Base-by-base conservation (phyloP, 2,797 vertebrate genomes). In the Melanotaenia boesemani region DNA sequence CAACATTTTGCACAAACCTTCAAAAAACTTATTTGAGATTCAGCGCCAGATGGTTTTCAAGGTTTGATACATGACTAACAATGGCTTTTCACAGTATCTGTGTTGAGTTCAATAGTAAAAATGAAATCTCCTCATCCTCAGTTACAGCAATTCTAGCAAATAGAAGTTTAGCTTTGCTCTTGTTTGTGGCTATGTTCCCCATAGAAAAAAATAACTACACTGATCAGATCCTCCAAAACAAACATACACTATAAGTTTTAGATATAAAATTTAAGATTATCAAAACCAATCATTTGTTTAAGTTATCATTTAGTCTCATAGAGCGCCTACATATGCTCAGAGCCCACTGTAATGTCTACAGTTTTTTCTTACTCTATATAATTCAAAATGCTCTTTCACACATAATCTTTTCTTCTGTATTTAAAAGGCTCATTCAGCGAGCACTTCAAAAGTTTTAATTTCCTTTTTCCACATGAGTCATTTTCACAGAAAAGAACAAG, bases 351-450 rank as follows among this genome's bases (percentile, higher is more conserved):
- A 37, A 58, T 44, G 55, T 67, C 30, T 50, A n/a, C 34, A 6
- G 15, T 8, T 50, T 28, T 9, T 44, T 70, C 74, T 61, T 55
- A 26, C 37, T n/a, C 20, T 32, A 2, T 15, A 32, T 80, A 77
- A 50, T 55, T 71, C 74, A 11, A 30, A 61, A 34, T 2, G 9
- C 28, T 54, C 6, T 1, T 56, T 72, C 61, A n/a, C 74, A 28
- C 58, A 50, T 59, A 68, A 28, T 59, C 50, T 72, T 48, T 79
- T 50, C 73, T 48, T 46, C 77, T 69, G 58, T 55, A 79, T 82
- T 86, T 89, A 72, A 88, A 87, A 90, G 70, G 60, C 26, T 63
- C 20, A 24, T 74, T 83, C 71, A 67, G 34, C 34, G 54, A 79
- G 71, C 4, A 37, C 73, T 79, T 84, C 70, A 84, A 79, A 85